Evolutionary conservation across 2,797 vertebrate species (phyloP).

Genomic region (Galago senegalensis): DNA sequence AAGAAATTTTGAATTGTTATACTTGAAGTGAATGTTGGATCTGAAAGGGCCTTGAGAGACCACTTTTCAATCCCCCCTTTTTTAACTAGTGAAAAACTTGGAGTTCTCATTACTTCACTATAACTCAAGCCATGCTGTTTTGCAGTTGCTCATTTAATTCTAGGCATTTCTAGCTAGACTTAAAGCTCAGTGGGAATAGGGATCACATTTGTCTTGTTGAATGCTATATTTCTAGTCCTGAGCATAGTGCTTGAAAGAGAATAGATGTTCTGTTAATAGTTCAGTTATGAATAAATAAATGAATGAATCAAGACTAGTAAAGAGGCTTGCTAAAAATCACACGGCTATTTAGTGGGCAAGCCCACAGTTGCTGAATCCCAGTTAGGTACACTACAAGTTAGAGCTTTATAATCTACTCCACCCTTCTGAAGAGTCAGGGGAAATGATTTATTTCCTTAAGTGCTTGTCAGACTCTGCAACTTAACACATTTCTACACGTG

Average conservation of each 20-base stretch:
- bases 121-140: neutral
- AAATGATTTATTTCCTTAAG: constrained; percentile 37
- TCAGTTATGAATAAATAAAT: constrained; percentile 17
- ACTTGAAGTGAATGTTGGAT: constrained; percentile 22
- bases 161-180: constrained; percentile 37
- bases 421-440: neutral
- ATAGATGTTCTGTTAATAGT: neutral
- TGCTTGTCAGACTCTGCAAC: neutral
- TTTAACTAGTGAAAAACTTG: constrained; percentile 45
- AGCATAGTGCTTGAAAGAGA: constrained; percentile 13
- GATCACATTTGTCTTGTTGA: neutral
- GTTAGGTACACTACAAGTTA: neutral
- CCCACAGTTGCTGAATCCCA: neutral
- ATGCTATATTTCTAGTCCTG: neutral
- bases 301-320: neutral
- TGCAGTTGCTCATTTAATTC: constrained; percentile 45
- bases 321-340: neutral
- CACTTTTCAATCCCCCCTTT: neutral
- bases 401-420: neutral
- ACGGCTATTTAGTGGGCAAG: neutral
- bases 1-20: neutral
- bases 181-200: constrained; percentile 12
- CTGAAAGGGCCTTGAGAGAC: neutral
- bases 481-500: neutral
- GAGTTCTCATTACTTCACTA: constrained; percentile 21